Evolutionary conservation across 2,113 vertebrate genomes (phyloP), one percentile per base, ranked within the genome.

Genomic region (Panthera leo): DNA sequence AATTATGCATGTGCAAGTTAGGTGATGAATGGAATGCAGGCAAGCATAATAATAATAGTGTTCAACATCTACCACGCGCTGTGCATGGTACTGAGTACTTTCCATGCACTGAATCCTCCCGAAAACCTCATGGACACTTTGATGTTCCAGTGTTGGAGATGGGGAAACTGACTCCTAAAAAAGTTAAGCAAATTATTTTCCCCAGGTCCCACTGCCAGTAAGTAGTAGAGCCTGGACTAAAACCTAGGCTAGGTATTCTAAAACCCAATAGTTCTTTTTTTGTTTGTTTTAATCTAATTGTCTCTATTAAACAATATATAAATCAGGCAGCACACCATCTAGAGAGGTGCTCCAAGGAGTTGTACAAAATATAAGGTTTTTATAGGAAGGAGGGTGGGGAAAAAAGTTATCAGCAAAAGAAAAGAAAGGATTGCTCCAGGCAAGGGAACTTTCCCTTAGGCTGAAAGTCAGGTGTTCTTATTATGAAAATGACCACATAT

Each of bases 121-220:
- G 13, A 78, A 42, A 79, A 82, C 25, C 29, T 88, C 15, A 7
- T 0, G 34, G 34, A 5, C 34, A 58, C 29, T 31, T 67, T 15
- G 55, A 42, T 5, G 12, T 6, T 5, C n/a, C 36, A 48, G 0
- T 21, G 42, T 85, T 91, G 8, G 31, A 51, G 63, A 19, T n/a
- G 88, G 3, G 29, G 21, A 82, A 53, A 18, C 7, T 85, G 45
- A 76, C 45, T 85, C 3, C 23, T n/a, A 73, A 45, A 65, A 25
- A 90, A 85, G 7, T 63, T 65, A 75, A 89, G 55, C 4, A 82
- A 97, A 53, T 65, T 71, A 71, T 92, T 93, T 97, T 48, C 36
- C 5, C 21, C 73, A 75, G 34, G 31, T 58, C 68, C 39, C 70
- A 80, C 55, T 67, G 34, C 51, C 75, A 45, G 15, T 42, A 73